phyloP scores from a whole-genome alignment of 2,797 vertebrate species.

The Myotis daubentonii region DNA sequence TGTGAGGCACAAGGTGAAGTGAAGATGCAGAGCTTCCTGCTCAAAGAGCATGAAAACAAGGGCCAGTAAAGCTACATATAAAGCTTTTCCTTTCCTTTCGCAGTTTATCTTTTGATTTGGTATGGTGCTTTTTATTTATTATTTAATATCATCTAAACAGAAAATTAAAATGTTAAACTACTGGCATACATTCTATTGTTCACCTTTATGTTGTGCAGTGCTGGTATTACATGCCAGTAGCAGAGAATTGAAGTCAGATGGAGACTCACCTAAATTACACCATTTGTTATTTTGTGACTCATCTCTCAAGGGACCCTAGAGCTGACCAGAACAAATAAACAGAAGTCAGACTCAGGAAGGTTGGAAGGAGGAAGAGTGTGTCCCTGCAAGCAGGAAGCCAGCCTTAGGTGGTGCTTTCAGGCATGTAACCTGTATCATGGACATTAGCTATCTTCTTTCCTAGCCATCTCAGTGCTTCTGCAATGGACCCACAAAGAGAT shows the following conservation, averaged over 20 bases:
- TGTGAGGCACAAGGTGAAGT: not conserved
- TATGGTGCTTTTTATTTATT: not conserved
- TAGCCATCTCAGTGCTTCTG: not conserved
- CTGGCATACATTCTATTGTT: not conserved
- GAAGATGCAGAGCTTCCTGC: not conserved
- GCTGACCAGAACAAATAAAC: not conserved
- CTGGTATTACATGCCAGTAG: not conserved
- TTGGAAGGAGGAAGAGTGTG: not conserved
- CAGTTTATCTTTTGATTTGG: not conserved
- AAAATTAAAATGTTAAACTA: not conserved
- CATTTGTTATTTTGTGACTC: not conserved
- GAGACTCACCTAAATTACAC: not conserved
- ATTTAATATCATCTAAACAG: not conserved
- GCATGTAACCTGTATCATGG: not conserved
- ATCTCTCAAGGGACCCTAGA: not conserved
- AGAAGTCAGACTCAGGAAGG: not conserved
- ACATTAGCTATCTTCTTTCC: not conserved
- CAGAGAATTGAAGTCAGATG: not conserved
- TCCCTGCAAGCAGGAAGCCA: not conserved
- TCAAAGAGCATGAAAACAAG: not conserved
- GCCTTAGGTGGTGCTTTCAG: not conserved
- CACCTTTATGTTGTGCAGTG: not conserved
- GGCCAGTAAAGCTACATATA: not conserved
- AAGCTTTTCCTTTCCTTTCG: not conserved
- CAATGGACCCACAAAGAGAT: not conserved